Evolutionary conservation across 2,113 vertebrate species (phyloP), one percentile per base, ranked within the genome.

Genomic region (Electrona antarctica): DNA sequence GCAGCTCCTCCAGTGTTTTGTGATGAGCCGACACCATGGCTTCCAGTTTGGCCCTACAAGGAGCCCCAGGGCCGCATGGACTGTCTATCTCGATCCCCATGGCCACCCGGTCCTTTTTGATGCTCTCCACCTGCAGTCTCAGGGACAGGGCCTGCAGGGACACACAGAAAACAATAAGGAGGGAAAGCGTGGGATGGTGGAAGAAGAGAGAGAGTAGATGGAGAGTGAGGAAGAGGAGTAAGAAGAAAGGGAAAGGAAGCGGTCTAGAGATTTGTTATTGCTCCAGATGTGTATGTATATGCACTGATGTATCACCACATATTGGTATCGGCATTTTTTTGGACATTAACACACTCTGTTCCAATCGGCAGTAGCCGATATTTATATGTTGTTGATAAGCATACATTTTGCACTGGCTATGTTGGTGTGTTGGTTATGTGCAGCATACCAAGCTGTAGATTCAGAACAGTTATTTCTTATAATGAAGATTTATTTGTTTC

Each of bases 21-120:
- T 78, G 88, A 87, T 99, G 96, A 1, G 94, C 94, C 1, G 77
- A 88, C 85, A 96, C 95, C 94, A 98, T 95, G 74, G 95, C 93
- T 0, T 95, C 93, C 69, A 99, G 92, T 83, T 88, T 95, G 76
- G 92, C 94, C 78, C 95, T 92, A 0, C 98, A 99, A 41, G 86
- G 82, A 13, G 92, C 88, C 9, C 67, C 65, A 1, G 90, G 90
- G 28, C 90, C 90, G 55, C 93, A 93, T 0, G 82, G 82, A 57
- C 88, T 85, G 9, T 79, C 81, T 45, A 75, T 64, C 15, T 74
- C 79, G 13, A 69, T 66, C 21, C 66, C 72, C 59, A 80, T 66
- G 33, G 49, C 50, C 0, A 60, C 71, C 13, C 69, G 78, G 49
- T 82, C 86, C 64, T 15, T 80, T 67, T 85, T 85, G 13, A 88